Base-by-base conservation (phyloP, 2,888 invertebrate species). In the Cephus runcator region DNA sequence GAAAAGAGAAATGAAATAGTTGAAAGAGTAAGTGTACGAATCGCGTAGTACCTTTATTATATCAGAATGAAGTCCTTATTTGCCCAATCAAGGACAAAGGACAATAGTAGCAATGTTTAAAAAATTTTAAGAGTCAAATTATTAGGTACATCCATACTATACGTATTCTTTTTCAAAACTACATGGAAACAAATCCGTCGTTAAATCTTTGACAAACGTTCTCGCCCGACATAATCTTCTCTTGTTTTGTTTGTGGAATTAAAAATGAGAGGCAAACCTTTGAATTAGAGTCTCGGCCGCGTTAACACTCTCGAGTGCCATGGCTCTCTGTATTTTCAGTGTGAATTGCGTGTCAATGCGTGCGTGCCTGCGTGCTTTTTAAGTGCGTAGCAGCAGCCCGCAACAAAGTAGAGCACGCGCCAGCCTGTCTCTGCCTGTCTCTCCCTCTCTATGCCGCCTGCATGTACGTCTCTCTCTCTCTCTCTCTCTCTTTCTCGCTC, bases 221-320 rank as follows among this genome's bases (percentile, higher is more conserved):
- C 56, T 56, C 56, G 56, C 56, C 31, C 75, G 79, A 75, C 77
- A 69, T 73, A 75, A 71, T 69, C 73, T 74, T 75, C 36, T 69
- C 30, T 77, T 77, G 80, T 80, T 83, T 82, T 77, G 77, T 75
- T 76, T 84, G 80, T 78, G 80, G 77, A 79, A 88, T 86, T 89
- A 88, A 89, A 89, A 90, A 88, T 88, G 73, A 85, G 85, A 88
- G 87, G 89, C 91, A 91, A 91, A 91, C 91, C 91, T 91, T 90
- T 90, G 91, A 80, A 91, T 90, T 87, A 90, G 88, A 89, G 90
- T 90, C 88, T 91, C 91, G 83, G 91, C 89, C 91, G 88, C 90
- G 89, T 88, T 87, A 88, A 91, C 91, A 90, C 91, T 91, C 88
- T 91, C 91, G 87, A 91, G 90, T 88, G 91, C 91, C 91, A 91